Evolutionary conservation across 2,113 vertebrate genomes (phyloP), one percentile per base, ranked within the genome.

Genomic region (Tricholaema leucomelas): DNA sequence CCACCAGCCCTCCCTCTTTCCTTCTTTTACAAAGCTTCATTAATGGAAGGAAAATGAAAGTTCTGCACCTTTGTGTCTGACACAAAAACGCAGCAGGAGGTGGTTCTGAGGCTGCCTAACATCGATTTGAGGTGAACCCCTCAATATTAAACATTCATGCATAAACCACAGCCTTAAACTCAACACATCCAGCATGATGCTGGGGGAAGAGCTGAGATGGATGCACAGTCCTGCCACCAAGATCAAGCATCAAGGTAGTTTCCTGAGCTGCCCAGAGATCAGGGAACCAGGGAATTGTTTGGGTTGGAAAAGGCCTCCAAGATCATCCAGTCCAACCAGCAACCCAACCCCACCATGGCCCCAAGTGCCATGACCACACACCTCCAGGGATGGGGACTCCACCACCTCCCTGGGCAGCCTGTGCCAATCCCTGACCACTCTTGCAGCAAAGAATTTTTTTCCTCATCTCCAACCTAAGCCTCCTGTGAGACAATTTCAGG

Each of bases 81-180:
- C 1, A 8, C 8, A 10, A 38, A 48, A 18, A 48, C 0, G 2
- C 12, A 30, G 69, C 50, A 70, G 25, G 16, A n/a, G 54, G 59
- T 10, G 19, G 76, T 6, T 42, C 25, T 2, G 60, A n/a, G 52
- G 3, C 69, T 1, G 2, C 1, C 9, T 31, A n/a, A 25, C 27
- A 8, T 5, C 0, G 2, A 28, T 1, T 6, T 7, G 52, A 44
- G 66, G 65, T 17, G 36, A 66, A 83, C 3, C 15, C 50, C 38
- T 24, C 4, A 3, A 6, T 12, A 6, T 11, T 1, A 2, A 33
- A 7, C 6, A 17, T 14, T 8, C 40, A 48, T 0, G 15, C 12
- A 28, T 1, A 44, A 13, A 15, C 1, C 27, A 14, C 27, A 14
- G 58, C 5, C 5, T 2, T 12, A 44, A 16, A n/a, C 23, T 76